Percentiles rank a stretch among this genome's conserved stretches.
Evolutionary conservation across 2,797 vertebrate genomes (phyloP).

Genomic region (Enteromius thamalakanensis): DNA sequence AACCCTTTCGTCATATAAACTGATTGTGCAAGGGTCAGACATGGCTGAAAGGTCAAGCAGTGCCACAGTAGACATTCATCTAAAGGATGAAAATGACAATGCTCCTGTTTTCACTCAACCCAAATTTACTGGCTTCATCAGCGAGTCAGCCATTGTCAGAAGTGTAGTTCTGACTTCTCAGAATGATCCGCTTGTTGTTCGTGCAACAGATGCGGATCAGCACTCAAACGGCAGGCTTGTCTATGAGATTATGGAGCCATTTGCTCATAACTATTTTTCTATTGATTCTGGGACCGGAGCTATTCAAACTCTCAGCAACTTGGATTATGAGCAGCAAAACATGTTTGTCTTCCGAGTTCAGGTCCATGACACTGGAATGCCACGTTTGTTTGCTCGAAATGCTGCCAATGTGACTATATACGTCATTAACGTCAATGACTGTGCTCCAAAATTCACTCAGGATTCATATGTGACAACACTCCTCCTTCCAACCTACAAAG

Average conservation of each 20-base stretch:
- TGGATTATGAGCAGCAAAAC: constrained; percentile 83
- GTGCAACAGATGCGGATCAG: constrained; percentile 80
- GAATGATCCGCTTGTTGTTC: constrained; percentile 80
- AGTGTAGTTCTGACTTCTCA: constrained; percentile 81
- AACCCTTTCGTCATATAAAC: constrained; percentile 71
- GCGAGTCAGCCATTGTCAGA: constrained; percentile 79
- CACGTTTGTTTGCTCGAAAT: constrained; percentile 77
- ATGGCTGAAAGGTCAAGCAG: constrained; percentile 84
- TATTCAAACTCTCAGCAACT: constrained; percentile 75
- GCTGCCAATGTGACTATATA: constrained; percentile 83
- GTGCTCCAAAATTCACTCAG: constrained; percentile 80
- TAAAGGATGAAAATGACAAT: constrained; percentile 87
- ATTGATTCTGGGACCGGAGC: constrained; percentile 86
- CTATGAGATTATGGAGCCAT: constrained; percentile 84
- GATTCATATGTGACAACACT: constrained; percentile 78
- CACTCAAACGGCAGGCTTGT: constrained; percentile 82
- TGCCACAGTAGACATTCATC: constrained; percentile 73
- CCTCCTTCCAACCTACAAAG: constrained; percentile 81
- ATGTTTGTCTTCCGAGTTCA: constrained; percentile 84
- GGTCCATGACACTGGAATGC: constrained; percentile 81
- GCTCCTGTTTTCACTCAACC: constrained; percentile 75
- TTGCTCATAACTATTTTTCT: constrained; percentile 81
- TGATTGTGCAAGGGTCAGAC: constrained; percentile 82
- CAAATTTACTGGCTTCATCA: constrained; percentile 81
- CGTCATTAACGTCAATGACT: constrained; percentile 85